These are phyloP conservation scores for Matsumurasca onukii DNA, from an alignment of 1,140 invertebrate genomes.

Conservation along the genomic window DNA sequence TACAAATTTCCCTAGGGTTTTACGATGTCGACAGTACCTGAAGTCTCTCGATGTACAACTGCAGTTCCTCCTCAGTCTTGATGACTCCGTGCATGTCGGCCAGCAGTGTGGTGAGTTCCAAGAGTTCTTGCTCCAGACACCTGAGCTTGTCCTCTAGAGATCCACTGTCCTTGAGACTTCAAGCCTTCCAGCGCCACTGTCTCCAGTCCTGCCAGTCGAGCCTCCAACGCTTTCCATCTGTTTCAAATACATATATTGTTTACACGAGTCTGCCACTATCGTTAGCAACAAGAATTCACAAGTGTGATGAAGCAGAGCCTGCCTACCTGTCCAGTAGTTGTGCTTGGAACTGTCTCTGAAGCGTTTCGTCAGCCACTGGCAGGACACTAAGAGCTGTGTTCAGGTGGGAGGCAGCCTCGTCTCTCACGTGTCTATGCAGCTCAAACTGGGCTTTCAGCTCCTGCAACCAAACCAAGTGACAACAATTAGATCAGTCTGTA, in stretches of 20 bases:
- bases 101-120: conserved; percentile 47
- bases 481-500: conserved; percentile 2
- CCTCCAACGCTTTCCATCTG: conserved; percentile 20
- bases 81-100: conserved; percentile 72
- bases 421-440: conserved; percentile 74
- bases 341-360: conserved; percentile 72
- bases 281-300: no score
- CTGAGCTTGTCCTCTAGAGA: conserved; percentile 69
- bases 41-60: conserved; percentile 74
- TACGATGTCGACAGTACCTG: no score
- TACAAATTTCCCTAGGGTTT: no score
- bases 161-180: conserved; percentile 58
- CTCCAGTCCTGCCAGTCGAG: conserved; percentile 2
- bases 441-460: conserved; percentile 85
- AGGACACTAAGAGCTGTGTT: conserved; percentile 75
- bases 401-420: conserved; percentile 68
- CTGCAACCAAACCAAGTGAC: conserved; percentile 44
- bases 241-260: no score
- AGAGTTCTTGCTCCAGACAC: conserved; percentile 68
- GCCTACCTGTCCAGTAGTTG: conserved; percentile 74
- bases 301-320: no score
- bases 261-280: no score
- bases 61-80: conserved; percentile 77
- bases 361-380: conserved; percentile 75
- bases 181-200: background rate